phyloP scores from a whole-genome alignment of 1,140 invertebrate genomes.

The Bathynomus jamesi region DNA sequence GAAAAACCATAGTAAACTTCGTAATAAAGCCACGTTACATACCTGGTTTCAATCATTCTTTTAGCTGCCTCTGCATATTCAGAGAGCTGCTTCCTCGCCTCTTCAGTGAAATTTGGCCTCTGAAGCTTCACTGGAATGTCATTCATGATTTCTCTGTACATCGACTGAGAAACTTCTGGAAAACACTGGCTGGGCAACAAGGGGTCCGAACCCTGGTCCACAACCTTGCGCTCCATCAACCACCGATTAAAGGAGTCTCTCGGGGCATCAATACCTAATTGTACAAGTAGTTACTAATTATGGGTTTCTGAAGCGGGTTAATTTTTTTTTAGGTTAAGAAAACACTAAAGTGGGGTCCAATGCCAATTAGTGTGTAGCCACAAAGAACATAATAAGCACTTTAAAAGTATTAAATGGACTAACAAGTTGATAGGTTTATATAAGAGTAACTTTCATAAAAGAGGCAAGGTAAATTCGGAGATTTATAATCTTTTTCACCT shows the following conservation, averaged over 20 bases:
- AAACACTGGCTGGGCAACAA: slow-evolving; percentile 82
- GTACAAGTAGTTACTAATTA: no score
- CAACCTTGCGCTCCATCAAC: slow-evolving; percentile 89
- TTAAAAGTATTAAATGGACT: no score
- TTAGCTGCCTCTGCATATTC: slow-evolving; percentile 94
- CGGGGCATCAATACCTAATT: slow-evolving; percentile 77
- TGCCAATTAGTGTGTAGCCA: no score
- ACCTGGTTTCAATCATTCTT: slow-evolving; percentile 85
- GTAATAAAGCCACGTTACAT: slow-evolving; percentile 29
- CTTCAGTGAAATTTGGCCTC: slow-evolving; percentile 81
- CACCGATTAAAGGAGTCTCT: slow-evolving; percentile 93
- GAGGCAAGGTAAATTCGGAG: no score
- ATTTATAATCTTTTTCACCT: no score
- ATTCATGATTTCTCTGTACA: slow-evolving; percentile 97
- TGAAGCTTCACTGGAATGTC: slow-evolving; percentile 94
- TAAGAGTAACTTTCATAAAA: no score
- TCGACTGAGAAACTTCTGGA: slow-evolving; percentile 83
- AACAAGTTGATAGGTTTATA: no score
- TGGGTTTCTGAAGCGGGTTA: no score
- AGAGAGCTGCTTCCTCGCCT: slow-evolving; percentile 91
- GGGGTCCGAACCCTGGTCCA: slow-evolving; percentile 68
- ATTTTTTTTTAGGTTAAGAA: no score
- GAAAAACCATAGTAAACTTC: neutral
- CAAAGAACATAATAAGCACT: no score
- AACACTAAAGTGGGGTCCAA: no score